Percentiles rank a stretch among this genome's conserved stretches.
Evolutionary conservation across 2,113 vertebrate genomes (phyloP).

Genomic region (Ammodytes dubius): DNA sequence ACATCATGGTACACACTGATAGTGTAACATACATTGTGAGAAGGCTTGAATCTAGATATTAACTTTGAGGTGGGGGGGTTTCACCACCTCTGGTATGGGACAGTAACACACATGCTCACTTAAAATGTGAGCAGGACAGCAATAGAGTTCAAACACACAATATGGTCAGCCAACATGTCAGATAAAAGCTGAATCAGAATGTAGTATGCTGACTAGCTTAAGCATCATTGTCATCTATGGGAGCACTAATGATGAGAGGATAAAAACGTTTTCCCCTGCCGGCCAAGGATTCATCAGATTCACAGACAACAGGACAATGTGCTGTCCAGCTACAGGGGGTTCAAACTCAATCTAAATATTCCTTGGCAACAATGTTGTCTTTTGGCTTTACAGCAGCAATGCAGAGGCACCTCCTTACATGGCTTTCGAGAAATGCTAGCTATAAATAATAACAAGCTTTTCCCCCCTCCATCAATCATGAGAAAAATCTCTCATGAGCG

Average conservation of each 20-base stretch:
- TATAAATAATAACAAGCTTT: conserved; percentile 57
- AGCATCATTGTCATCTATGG: not conserved
- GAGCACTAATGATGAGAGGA: not conserved
- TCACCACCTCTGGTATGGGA: not conserved
- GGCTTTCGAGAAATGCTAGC: conserved; percentile 31
- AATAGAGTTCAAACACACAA: too few relatives aligned
- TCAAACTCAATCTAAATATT: conserved; percentile 27
- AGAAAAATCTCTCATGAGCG: conserved; percentile 39
- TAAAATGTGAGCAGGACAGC: too few relatives aligned
- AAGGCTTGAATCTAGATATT: not conserved
- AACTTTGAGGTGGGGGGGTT: not conserved
- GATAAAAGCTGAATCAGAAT: not conserved
- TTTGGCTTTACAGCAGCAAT: conserved; percentile 49
- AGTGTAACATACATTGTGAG: not conserved
- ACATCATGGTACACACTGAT: not conserved
- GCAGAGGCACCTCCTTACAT: conserved; percentile 65
- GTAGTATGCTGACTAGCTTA: not conserved
- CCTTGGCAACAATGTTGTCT: conserved; percentile 18
- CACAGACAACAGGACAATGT: too few relatives aligned
- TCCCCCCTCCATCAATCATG: conserved; percentile 29
- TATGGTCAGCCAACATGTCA: not conserved
- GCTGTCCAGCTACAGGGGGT: not conserved
- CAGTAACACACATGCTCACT: too few relatives aligned
- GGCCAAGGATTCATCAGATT: not conserved
- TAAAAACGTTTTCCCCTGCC: not conserved